These are phyloP conservation scores for Pasiphila rectangulata DNA, from an alignment of 2,888 invertebrate genomes.

Conservation along the genomic window DNA sequence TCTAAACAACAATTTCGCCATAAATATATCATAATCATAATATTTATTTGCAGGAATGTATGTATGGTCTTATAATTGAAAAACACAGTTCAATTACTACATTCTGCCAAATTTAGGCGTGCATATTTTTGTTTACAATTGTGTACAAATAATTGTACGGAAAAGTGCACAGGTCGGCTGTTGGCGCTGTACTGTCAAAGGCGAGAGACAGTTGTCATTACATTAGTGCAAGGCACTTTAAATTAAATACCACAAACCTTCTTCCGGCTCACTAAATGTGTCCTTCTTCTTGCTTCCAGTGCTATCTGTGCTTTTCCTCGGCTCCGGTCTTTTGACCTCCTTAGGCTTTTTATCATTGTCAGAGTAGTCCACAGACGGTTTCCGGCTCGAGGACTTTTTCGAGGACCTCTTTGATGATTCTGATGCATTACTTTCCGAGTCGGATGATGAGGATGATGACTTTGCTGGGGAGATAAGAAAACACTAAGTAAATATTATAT, in stretches of 20 bases:
- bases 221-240: no score
- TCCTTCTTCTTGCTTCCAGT: constrained; percentile 71
- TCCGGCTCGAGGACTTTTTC: constrained; percentile 61
- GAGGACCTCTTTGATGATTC: constrained; percentile 48
- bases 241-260: constrained; percentile 81
- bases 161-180: no score
- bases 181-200: no score
- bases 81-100: no score
- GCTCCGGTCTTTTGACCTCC: constrained; percentile 63
- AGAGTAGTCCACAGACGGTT: constrained; percentile 61
- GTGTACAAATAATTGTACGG: no score
- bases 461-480: constrained; percentile 43
- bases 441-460: constrained; percentile 77
- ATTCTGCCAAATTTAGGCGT: no score
- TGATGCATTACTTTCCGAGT: constrained; percentile 68
- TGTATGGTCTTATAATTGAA: background rate
- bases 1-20: no score
- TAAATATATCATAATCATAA: no score
- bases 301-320: constrained; percentile 68
- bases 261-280: constrained; percentile 88
- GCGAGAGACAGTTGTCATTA: no score
- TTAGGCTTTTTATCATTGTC: constrained; percentile 54
- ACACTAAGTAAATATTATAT: background rate
- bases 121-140: no score
- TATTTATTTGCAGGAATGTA: no score